Percentiles rank a stretch among this genome's conserved stretches.
These are phyloP conservation scores for Otus sunia DNA, from an alignment of 2,113 vertebrate genomes.

Conservation along the genomic window DNA sequence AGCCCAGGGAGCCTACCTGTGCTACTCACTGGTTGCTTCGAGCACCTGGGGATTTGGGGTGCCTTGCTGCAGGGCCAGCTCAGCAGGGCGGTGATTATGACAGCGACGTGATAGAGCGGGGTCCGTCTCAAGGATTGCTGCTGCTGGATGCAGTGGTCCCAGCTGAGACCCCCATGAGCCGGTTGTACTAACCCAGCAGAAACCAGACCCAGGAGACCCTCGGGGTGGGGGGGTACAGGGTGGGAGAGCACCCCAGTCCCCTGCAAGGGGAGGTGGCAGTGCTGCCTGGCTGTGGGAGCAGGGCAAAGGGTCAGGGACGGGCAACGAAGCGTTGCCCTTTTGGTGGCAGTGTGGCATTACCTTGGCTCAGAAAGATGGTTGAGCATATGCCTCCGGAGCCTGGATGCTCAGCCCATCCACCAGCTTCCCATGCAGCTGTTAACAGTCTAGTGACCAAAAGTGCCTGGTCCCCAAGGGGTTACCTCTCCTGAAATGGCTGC, in stretches of 20 bases:
- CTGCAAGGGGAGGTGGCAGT: not conserved
- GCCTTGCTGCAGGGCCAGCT: not conserved
- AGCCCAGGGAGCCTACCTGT: not conserved
- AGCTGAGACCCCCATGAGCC: not conserved
- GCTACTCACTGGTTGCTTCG: accelerated
- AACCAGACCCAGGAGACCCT: not conserved
- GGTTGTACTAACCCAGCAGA: not conserved
- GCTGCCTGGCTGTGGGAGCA: not conserved
- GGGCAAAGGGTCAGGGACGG: not conserved
- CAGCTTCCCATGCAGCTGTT: not conserved
- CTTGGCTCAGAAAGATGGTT: not conserved
- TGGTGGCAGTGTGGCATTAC: conserved; percentile 57
- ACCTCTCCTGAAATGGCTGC: not conserved
- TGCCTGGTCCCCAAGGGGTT: not conserved
- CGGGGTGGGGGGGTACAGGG: not conserved
- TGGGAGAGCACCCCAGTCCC: not conserved
- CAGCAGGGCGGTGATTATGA: not conserved
- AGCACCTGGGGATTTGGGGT: not conserved
- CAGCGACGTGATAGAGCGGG: accelerated
- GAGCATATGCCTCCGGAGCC: accelerated
- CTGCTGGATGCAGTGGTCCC: not conserved
- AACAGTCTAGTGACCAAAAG: not conserved
- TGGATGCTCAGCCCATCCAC: not conserved
- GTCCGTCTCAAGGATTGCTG: accelerated
- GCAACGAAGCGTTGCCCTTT: not conserved